Base-by-base conservation (phyloP, 2,888 invertebrate genomes). In the Ceramica pisi region DNA sequence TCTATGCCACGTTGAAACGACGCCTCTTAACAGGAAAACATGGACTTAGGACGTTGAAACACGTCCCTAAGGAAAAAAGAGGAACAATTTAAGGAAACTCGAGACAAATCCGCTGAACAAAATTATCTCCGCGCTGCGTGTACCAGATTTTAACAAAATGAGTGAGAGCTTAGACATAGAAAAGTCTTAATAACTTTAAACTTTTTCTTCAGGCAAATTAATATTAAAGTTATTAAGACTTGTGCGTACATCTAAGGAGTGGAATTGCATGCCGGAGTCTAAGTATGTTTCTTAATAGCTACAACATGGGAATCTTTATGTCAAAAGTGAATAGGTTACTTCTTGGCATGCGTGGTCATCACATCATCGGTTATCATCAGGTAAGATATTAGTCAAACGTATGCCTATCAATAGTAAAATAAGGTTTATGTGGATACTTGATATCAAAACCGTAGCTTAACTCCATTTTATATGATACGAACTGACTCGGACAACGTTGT, bases 11-110 rank as follows among this genome's bases (percentile, higher is more conserved):
- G 61, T 50, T 35, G 67, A 70, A 79, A 79, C 48, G 75, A 69
- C 31, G 70, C n/a, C 62, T 75, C 26, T 75, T 80, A 75, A 74
- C 68, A 75, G 76, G 76, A 79, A 75, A 83, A 79, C 79, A 60
- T 68, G 56, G 59, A 75, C 71, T 83, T 67, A 75, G 78, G 59
- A 75, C 68, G 75, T 65, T 71, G 72, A 78, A 83, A 82, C 67
- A 68, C 63, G 67, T 71, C 79, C 76, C 79, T 74, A 31, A 70
- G 73, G 79, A 81, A 67, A 70, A 71, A 74, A 78, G 61, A 76
- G 57, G 61, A 66, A 75, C 71, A 70, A 71, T 75, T 81, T 74
- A 70, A 67, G 50, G 35, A 66, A 70, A 62, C 55, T 62, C 46
- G 59, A 50, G 56, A 62, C 67, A 74, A 74, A 68, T 71, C 61